Evolutionary conservation across 2,797 vertebrate species (phyloP).

Genomic region (Masticophis lateralis): DNA sequence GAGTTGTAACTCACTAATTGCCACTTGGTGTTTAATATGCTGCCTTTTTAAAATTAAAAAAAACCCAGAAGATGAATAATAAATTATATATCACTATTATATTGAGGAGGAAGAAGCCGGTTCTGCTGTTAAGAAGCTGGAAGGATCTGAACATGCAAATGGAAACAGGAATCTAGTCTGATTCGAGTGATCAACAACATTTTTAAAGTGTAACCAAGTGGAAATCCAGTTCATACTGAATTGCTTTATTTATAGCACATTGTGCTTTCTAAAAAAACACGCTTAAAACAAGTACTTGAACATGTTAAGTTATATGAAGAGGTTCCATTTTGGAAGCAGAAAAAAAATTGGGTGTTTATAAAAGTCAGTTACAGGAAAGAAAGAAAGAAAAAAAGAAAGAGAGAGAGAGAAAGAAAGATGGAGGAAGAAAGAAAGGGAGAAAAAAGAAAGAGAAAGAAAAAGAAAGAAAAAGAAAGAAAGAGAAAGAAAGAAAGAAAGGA

Average conservation of each 20-base stretch:
- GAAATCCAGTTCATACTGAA: constrained; percentile 37
- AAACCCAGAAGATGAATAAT: constrained; percentile 3
- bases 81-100: neutral
- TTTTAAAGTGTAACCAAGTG: constrained; percentile 38
- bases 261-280: constrained; percentile 27
- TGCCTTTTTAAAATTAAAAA: constrained; percentile 2
- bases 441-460: neutral
- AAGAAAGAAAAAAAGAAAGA: neutral
- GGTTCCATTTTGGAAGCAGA: neutral
- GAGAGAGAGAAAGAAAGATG: neutral
- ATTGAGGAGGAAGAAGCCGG: constrained; percentile 11
- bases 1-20: constrained; percentile 48
- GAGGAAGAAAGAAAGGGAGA: no score
- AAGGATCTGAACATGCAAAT: constrained; percentile 30
- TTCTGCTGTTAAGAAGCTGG: constrained; percentile 22
- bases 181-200: neutral
- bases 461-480: neutral
- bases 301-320: constrained; percentile 22
- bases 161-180: constrained; percentile 9
- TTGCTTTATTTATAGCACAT: constrained; percentile 29
- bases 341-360: neutral
- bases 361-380: neutral
- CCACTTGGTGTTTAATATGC: constrained; percentile 20
- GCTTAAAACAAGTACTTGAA: constrained; percentile 12
- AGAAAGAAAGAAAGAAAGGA: neutral